Evolutionary conservation across 2,888 invertebrate species (phyloP).

Genomic region (Stenoptilia bipunctidactyla): DNA sequence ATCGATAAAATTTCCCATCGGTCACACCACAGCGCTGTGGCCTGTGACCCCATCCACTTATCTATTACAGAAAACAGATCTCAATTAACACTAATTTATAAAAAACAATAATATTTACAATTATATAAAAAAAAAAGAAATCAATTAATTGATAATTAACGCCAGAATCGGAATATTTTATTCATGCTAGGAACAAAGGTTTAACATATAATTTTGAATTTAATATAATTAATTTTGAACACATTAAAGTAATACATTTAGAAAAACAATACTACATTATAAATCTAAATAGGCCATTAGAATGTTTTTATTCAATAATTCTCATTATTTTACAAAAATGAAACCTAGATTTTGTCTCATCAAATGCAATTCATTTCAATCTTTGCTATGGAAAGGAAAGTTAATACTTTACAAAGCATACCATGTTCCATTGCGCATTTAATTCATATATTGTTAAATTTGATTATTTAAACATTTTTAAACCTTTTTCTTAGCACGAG

Average conservation of each 20-base stretch:
- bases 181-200: constrained; percentile 1
- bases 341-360: too few species aligned
- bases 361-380: too few species aligned
- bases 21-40: constrained; percentile 9
- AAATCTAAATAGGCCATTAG: constrained; percentile 11
- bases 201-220: not conserved
- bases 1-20: constrained; percentile 26
- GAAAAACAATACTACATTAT: not conserved
- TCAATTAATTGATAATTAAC: constrained; percentile 9
- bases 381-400: too few species aligned
- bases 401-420: too few species aligned
- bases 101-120: constrained; percentile 47
- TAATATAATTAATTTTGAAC: too few species aligned
- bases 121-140: constrained; percentile 27
- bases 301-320: too few species aligned
- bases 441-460: too few species aligned
- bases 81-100: constrained; percentile 46
- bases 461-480: too few species aligned
- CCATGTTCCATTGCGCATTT: too few species aligned
- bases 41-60: constrained; percentile 18
- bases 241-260: too few species aligned
- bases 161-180: not conserved
- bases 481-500: too few species aligned
- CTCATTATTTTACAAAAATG: too few species aligned
- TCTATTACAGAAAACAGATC: constrained; percentile 49